These are phyloP conservation scores for Pachydiplax longipennis DNA, from an alignment of 2,888 invertebrate species.

Conservation along the genomic window DNA sequence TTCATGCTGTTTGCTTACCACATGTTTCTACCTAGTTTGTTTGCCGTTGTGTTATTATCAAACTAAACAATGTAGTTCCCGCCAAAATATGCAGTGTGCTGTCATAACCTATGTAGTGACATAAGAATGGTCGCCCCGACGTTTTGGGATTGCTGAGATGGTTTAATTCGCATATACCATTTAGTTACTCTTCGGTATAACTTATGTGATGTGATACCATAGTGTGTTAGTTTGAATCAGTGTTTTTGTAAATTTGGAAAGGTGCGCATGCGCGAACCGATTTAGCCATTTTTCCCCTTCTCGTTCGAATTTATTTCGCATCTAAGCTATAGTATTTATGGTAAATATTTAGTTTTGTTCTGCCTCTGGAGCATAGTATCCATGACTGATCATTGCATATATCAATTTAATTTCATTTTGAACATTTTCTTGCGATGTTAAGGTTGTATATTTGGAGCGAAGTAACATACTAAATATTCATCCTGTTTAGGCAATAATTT, in stretches of 20 bases:
- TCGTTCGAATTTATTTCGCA: neutral
- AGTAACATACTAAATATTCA: too few relatives aligned
- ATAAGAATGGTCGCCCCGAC: neutral
- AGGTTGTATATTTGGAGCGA: too few relatives aligned
- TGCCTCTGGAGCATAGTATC: too few relatives aligned
- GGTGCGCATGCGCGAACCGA: slow-evolving; percentile 8
- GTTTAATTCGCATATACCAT: neutral
- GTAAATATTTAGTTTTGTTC: neutral
- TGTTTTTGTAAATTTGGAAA: neutral
- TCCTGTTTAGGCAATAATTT: too few relatives aligned
- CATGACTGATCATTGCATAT: neutral
- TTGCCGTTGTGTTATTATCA: neutral
- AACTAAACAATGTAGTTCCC: slow-evolving; percentile 14
- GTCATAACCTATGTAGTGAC: neutral
- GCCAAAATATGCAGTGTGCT: neutral
- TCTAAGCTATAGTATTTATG: neutral
- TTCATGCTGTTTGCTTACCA: neutral
- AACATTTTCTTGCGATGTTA: too few relatives aligned
- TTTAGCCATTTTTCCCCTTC: neutral
- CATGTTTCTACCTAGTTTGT: neutral
- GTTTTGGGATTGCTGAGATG: neutral
- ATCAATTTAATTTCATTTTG: neutral
- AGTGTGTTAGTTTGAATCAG: neutral
- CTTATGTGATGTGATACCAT: neutral
- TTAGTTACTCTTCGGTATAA: too few relatives aligned